phyloP scores from a whole-genome alignment of 1,140 invertebrate species.

The Eufriesea mexicana region DNA sequence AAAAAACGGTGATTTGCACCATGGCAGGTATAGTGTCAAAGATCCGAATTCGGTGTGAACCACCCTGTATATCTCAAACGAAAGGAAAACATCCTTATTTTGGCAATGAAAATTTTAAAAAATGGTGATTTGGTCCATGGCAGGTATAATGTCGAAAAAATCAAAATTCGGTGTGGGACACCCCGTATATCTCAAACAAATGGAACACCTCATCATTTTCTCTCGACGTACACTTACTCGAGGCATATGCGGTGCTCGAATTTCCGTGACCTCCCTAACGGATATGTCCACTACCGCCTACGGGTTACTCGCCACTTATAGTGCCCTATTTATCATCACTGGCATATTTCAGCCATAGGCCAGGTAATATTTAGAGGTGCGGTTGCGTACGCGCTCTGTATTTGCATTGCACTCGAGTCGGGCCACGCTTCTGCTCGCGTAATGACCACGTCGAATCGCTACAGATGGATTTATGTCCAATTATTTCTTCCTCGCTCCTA shows the following conservation, averaged over 20 bases:
- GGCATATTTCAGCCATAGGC: constrained; percentile 54
- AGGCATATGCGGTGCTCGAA: constrained; percentile 33
- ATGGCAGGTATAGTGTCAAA: too few relatives aligned
- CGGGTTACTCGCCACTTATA: constrained; percentile 61
- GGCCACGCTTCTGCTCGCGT: constrained; percentile 52
- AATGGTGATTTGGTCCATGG: too few relatives aligned
- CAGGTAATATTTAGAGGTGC: constrained; percentile 63
- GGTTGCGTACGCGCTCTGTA: constrained; percentile 54
- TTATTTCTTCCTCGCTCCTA: constrained; percentile 63
- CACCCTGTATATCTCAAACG: too few relatives aligned
- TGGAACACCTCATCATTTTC: constrained; percentile 31
- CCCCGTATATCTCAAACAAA: not conserved
- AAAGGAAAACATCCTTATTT: too few relatives aligned
- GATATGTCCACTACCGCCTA: constrained; percentile 46
- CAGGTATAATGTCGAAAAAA: too few relatives aligned
- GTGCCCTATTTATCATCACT: constrained; percentile 62
- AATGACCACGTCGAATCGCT: constrained; percentile 67
- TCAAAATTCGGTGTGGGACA: too few relatives aligned
- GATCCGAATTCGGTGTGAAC: too few relatives aligned
- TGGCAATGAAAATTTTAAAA: too few relatives aligned
- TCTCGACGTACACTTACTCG: not conserved
- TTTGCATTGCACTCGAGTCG: constrained; percentile 69
- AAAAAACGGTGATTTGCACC: too few relatives aligned
- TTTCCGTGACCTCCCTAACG: constrained; percentile 44
- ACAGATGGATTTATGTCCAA: constrained; percentile 70